A percentile compares a stretch with the other conserved stretches of the same genome.
phyloP scores from a whole-genome alignment of 2,113 vertebrate genomes.

The Sturnus vulgaris region DNA sequence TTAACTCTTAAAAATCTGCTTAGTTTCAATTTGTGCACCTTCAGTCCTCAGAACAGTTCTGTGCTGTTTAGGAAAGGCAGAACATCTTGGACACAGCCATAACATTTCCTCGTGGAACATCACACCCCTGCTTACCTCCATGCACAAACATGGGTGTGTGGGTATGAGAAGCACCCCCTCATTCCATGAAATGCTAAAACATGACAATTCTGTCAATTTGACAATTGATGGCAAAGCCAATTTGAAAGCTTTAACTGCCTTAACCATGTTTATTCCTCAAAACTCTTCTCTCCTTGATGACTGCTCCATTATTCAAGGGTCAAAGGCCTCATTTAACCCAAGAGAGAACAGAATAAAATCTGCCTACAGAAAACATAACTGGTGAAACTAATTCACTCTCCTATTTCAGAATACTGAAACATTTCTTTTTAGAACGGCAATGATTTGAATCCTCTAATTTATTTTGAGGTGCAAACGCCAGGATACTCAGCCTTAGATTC shows the following conservation, averaged over 20 bases:
- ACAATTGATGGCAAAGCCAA: not conserved
- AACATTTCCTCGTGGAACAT: accelerated
- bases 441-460: not conserved
- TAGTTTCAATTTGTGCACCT: not conserved
- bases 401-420: not conserved
- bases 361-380: not conserved
- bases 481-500: not conserved
- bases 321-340: not conserved
- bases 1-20: not conserved
- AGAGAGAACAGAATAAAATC: not conserved
- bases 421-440: not conserved
- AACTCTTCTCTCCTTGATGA: not conserved
- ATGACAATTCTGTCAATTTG: not conserved
- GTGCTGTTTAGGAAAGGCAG: not conserved
- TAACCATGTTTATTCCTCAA: not conserved
- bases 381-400: not conserved
- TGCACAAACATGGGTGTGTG: not conserved
- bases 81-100: not conserved
- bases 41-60: not conserved
- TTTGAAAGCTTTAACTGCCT: not conserved
- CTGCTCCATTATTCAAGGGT: not conserved
- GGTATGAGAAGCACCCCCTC: not conserved
- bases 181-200: not conserved
- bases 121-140: not conserved
- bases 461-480: not conserved